Evolutionary conservation across 2,797 vertebrate genomes (phyloP), one percentile per base, ranked within the genome.

Genomic region (Paratrypauchen microcephalus): DNA sequence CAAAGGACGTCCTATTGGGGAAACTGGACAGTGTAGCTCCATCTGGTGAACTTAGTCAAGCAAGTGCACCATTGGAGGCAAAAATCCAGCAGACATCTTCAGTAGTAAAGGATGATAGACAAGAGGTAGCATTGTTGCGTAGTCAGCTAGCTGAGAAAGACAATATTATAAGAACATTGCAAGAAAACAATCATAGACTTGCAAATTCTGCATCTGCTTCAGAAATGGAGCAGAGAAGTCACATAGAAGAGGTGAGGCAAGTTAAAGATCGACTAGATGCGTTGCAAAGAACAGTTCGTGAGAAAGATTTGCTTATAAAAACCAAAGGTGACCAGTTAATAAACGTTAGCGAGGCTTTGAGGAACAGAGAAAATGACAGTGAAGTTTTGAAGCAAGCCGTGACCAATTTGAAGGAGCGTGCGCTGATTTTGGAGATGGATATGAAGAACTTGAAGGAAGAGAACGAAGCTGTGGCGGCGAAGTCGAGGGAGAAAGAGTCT

Each of bases 291-390:
- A 95, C 95, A 0, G 92, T 96, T 63, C 92, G 93, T 77, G 98
- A 99, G 81, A 99, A 99, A 84, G 98, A 99, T 85, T 90, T 99
- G 70, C 88, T 99, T 67, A 98, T 99, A 90, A 99, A 99, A 91
- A 94, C 93, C 75, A 97, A 96, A 91, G 95, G 96, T 6, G 97
- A 99, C 83, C 95, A 98, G 48, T 89, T 99, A n/a, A 77, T 81
- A 67, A 94, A 95, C 5, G 90, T 96, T 65, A 95, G 90, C 50
- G 97, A 98, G 85, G 89, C 87, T 3, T 90, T 99, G 26, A 93
- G 94, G 2, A 98, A 97, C 89, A 96, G 96, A 1, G 95, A 96
- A 81, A 96, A 92, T 19, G 98, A 99, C 90, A 97, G 97, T 5
- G 97, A 99, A 76, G 93, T 99, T 75, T 86, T 99, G 83, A 97